Evolutionary conservation across 2,888 invertebrate species (phyloP), one percentile per base, ranked within the genome.

Genomic region (Timandra comae): DNA sequence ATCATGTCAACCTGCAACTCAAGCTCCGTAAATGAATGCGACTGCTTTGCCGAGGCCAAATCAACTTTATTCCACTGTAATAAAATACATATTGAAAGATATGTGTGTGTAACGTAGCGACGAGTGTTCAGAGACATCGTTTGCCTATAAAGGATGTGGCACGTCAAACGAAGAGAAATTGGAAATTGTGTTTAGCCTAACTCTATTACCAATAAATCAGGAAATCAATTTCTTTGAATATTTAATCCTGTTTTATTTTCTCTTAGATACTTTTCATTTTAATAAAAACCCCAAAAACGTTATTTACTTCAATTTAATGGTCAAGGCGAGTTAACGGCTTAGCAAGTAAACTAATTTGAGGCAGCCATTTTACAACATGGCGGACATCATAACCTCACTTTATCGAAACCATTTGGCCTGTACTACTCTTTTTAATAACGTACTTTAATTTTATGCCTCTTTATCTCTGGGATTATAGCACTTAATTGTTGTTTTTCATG

Each of bases 361-460:
- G 56, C 61, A 44, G 63, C 68, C 65, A 66, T 77, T 71, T 63
- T 61, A 59, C 63, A 73, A 67, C 60, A 70, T 67, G 64, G 63
- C 67, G 63, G 62, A 57, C 71, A 66, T 70, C 68, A 76, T 72
- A 76, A 63, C 72, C 63, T 68, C 59, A 62, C 65, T 78, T 77
- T 75, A 77, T 73, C 60, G 69, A 65, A 63, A 65, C 68, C 74
- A 78, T 81, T 81, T 77, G 79, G 75, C 76, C 56, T 57, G 60
- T 63, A 65, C 70, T 71, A 63, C 68, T 73, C 69, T 78, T 80
- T 81, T 80, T 80, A 77, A 80, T 76, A 77, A 62, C 73, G 64
- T 76, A 61, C 71, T 81, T 82, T 71, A 78, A 72, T 78, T 78
- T 81, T 72, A 81, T 74, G 73, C 69, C 69, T 69, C 63, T 65